Conservation (phyloP, 2,113 vertebrate genomes). For the Gasterosteus nipponicus region DNA sequence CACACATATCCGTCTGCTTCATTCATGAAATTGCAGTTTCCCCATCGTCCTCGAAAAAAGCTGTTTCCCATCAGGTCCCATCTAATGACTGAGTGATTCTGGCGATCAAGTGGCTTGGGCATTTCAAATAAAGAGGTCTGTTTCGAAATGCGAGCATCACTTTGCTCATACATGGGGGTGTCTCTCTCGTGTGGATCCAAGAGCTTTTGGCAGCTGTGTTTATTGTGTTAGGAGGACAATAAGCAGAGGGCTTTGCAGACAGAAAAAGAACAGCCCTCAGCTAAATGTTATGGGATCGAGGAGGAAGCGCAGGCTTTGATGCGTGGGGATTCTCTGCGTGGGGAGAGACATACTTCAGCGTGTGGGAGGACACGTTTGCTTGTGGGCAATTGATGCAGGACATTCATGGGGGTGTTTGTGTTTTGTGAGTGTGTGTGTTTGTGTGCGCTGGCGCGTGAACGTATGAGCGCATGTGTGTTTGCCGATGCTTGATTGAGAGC, state of each 20-base stretch:
- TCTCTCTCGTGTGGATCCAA: conserved; percentile 30
- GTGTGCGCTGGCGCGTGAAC: conserved; percentile 1
- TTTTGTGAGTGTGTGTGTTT: conserved; percentile 1
- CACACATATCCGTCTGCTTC: conserved; percentile 19
- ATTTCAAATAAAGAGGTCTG: conserved; percentile 38
- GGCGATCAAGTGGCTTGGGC: conserved; percentile 37
- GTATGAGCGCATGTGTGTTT: conserved; percentile 20
- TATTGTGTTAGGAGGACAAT: conserved; percentile 72
- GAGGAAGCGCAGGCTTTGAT: conserved; percentile 63
- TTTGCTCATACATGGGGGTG: conserved; percentile 31
- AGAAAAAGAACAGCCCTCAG: conserved; percentile 55
- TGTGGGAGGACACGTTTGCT: conserved; percentile 59
- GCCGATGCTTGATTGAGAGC: not conserved
- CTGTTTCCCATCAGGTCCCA: conserved; percentile 56
- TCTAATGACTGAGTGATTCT: conserved; percentile 42
- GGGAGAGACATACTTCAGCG: conserved; percentile 54
- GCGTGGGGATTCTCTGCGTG: conserved; percentile 46
- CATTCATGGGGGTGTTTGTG: conserved; percentile 35
- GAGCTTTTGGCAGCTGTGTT: conserved; percentile 73
- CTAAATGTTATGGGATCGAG: conserved; percentile 65
- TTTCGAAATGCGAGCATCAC: conserved; percentile 38
- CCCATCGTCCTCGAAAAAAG: conserved; percentile 26
- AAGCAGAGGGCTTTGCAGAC: conserved; percentile 57
- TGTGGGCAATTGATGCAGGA: conserved; percentile 36
- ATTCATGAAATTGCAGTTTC: conserved; percentile 17